These are phyloP conservation scores for Esox masquinongy DNA, from an alignment of 2,797 vertebrate genomes.

Conservation along the genomic window DNA sequence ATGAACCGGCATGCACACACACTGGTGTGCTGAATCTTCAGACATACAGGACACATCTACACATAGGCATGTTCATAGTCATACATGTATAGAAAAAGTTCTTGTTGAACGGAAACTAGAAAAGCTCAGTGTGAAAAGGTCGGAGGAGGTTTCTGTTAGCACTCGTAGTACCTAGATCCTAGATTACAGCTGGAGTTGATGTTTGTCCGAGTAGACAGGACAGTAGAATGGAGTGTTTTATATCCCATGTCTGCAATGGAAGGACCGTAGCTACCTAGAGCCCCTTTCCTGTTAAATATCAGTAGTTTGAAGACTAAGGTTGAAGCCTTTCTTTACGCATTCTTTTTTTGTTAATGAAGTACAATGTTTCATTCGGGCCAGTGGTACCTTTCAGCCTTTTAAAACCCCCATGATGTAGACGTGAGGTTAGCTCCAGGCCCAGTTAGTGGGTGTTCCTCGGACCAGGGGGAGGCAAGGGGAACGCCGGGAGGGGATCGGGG, in stretches of 20 bases:
- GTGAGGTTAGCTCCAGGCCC: conserved; percentile 75
- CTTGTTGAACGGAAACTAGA: conserved; percentile 76
- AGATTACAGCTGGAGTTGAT: conserved; percentile 52
- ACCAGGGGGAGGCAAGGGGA: conserved; percentile 53
- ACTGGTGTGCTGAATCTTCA: conserved; percentile 5
- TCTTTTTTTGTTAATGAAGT: conserved; percentile 51
- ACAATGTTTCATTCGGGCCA: conserved; percentile 40
- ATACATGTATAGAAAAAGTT: conserved; percentile 73
- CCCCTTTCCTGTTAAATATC: conserved; percentile 75
- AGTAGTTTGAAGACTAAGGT: conserved; percentile 85
- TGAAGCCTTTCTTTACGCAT: conserved; percentile 57
- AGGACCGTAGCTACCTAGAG: conserved; percentile 56
- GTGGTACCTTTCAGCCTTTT: conserved; percentile 66
- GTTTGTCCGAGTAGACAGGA: conserved; percentile 78
- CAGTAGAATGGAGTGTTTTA: conserved; percentile 71
- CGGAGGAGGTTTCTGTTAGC: conserved; percentile 59
- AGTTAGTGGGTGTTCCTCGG: conserved; percentile 73
- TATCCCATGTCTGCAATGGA: conserved; percentile 29
- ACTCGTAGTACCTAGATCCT: conserved; percentile 83
- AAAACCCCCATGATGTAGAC: conserved; percentile 53
- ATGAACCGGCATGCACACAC: conserved; percentile 30
- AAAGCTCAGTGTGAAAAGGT: conserved; percentile 73
- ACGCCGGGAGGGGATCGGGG: not conserved
- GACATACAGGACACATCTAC: conserved; percentile 28
- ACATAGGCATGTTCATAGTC: conserved; percentile 28